Percentiles rank a stretch among this genome's conserved stretches.
Conservation (phyloP, 2,797 vertebrate genomes). For the Pteronotus mesoamericanus region DNA sequence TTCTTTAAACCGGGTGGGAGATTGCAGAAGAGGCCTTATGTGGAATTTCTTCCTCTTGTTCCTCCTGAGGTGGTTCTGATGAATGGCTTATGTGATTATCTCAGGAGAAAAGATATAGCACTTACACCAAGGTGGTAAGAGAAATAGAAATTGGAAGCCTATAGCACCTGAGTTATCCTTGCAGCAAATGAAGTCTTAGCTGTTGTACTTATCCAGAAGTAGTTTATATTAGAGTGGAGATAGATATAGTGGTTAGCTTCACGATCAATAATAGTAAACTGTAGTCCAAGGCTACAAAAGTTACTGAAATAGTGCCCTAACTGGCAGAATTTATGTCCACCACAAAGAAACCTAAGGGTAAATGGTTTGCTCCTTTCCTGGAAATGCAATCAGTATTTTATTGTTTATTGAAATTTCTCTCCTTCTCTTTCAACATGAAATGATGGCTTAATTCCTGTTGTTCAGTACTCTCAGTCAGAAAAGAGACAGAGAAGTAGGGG, state of each 20-base stretch:
- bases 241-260: background rate
- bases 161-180: background rate
- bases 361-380: constrained; percentile 30
- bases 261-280: constrained; percentile 39
- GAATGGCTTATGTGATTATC: constrained; percentile 16
- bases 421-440: constrained; percentile 34
- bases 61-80: background rate
- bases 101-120: background rate
- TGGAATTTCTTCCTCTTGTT: background rate
- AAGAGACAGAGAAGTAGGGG: background rate
- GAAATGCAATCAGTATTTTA: constrained; percentile 36
- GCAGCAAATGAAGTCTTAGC: constrained; percentile 40
- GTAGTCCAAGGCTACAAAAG: constrained; percentile 22
- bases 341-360: background rate
- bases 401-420: constrained; percentile 19
- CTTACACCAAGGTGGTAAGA: constrained; percentile 1
- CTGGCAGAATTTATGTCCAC: constrained; percentile 39
- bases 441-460: constrained; percentile 26
- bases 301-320: constrained; percentile 27
- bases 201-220: constrained; percentile 37
- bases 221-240: background rate
- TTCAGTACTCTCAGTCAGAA: background rate
- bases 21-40: background rate
- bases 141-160: background rate
- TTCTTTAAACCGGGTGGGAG: background rate